Evolutionary conservation across 2,888 invertebrate genomes (phyloP).

Genomic region (Pherbina coryleti): DNA sequence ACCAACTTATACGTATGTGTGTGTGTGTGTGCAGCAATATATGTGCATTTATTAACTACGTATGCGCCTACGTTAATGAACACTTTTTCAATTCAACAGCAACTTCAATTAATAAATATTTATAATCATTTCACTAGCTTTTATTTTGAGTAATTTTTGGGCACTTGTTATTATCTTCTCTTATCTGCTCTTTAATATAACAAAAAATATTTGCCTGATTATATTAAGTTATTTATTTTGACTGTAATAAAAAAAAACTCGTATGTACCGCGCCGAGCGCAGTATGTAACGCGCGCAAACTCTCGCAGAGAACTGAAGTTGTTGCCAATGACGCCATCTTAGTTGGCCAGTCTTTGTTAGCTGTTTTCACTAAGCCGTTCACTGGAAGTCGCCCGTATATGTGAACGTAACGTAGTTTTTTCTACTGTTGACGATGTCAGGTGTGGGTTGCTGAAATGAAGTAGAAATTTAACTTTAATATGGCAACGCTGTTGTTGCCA

Average conservation of each 20-base stretch:
- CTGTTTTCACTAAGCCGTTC: not conserved
- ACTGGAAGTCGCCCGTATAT: not conserved
- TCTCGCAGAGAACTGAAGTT: constrained; percentile 66
- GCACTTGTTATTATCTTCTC: constrained; percentile 27
- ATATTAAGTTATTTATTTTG: constrained; percentile 39
- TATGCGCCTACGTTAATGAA: not conserved
- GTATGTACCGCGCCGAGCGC: constrained; percentile 61
- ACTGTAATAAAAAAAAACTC: constrained; percentile 29
- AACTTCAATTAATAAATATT: not conserved
- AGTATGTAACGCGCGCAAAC: constrained; percentile 61
- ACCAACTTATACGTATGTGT: not conserved
- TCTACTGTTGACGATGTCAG: too few relatives aligned
- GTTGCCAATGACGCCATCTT: constrained; percentile 69
- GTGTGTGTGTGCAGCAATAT: not conserved
- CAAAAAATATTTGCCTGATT: not conserved
- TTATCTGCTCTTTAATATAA: not conserved
- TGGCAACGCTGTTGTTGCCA: not conserved
- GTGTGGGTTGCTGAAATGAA: not conserved
- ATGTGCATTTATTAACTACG: constrained; percentile 24
- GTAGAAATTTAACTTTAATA: not conserved
- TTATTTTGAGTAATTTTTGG: constrained; percentile 18
- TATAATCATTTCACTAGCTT: not conserved
- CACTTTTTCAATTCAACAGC: not conserved
- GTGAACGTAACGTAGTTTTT: not conserved
- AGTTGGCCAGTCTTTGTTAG: constrained; percentile 51